These are phyloP conservation scores for Dexiosoma caninum DNA, from an alignment of 2,888 invertebrate species.

Conservation along the genomic window DNA sequence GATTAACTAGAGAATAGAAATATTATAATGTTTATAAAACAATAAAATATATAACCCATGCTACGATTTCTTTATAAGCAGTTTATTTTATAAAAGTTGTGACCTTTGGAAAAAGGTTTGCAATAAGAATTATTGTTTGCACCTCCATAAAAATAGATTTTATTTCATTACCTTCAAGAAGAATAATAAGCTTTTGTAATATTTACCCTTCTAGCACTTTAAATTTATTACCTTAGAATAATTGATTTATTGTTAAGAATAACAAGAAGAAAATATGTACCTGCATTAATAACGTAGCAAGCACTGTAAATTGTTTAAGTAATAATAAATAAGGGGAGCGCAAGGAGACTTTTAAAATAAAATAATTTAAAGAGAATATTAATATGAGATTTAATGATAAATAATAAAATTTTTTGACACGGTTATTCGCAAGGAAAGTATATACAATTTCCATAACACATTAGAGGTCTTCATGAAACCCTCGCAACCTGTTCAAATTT, in stretches of 20 bases:
- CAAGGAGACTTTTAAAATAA: background rate
- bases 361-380: background rate
- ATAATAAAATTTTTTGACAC: no score
- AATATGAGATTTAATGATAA: no score
- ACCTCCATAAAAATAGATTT: slow-evolving; percentile 27
- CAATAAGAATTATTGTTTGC: slow-evolving; percentile 49
- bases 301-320: no score
- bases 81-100: background rate
- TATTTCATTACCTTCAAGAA: slow-evolving; percentile 21
- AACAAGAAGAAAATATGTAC: background rate
- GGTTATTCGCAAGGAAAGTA: no score
- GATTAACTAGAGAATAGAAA: slow-evolving; percentile 22
- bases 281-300: no score
- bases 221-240: slow-evolving; percentile 1
- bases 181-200: slow-evolving; percentile 1
- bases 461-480: no score
- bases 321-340: no score
- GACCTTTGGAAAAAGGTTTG: background rate
- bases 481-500: no score
- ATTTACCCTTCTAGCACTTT: background rate
- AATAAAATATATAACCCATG: slow-evolving; percentile 18
- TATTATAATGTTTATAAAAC: background rate
- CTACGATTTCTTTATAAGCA: slow-evolving; percentile 26
- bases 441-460: no score
- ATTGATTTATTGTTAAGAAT: slow-evolving; percentile 13